Conservation (phyloP, 1,140 invertebrate species). For the Tetramorium simillimum region DNA sequence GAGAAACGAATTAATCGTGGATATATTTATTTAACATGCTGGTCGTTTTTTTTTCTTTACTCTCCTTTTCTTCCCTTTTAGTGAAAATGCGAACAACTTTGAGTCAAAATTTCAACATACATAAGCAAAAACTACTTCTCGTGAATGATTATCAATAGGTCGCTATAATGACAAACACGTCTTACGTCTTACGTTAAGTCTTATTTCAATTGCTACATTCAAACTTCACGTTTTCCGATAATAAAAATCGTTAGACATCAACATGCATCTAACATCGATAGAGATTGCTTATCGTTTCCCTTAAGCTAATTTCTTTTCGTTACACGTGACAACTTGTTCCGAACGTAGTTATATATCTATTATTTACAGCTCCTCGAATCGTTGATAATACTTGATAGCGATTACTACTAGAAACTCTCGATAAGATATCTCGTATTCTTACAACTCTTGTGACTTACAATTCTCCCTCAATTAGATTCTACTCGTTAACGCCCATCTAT, state of each 20-base stretch:
- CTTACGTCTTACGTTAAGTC: constrained; percentile 59
- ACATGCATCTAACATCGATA: constrained; percentile 76
- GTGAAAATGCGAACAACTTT: constrained; percentile 30
- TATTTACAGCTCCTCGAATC: constrained; percentile 70
- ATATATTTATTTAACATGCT: constrained; percentile 40
- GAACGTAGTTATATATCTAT: constrained; percentile 50
- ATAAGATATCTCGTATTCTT: constrained; percentile 33
- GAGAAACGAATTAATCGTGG: constrained; percentile 65
- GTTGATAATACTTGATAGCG: constrained; percentile 62
- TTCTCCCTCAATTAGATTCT: not conserved
- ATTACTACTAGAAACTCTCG: constrained; percentile 47
- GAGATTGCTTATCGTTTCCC: constrained; percentile 72
- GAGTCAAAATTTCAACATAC: constrained; percentile 56
- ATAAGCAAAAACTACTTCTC: constrained; percentile 64
- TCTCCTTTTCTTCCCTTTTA: not conserved
- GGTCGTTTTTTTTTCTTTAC: not conserved
- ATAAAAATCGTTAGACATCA: constrained; percentile 75
- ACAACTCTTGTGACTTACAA: constrained; percentile 10
- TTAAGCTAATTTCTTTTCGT: constrained; percentile 61
- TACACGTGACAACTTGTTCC: constrained; percentile 58
- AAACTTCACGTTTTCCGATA: constrained; percentile 67
- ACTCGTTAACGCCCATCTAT: constrained; percentile 8
- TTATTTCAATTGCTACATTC: constrained; percentile 60
- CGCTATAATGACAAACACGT: constrained; percentile 57
- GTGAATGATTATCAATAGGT: constrained; percentile 56